Conservation (phyloP, 2,888 invertebrate species). For the Plebejus argus region DNA sequence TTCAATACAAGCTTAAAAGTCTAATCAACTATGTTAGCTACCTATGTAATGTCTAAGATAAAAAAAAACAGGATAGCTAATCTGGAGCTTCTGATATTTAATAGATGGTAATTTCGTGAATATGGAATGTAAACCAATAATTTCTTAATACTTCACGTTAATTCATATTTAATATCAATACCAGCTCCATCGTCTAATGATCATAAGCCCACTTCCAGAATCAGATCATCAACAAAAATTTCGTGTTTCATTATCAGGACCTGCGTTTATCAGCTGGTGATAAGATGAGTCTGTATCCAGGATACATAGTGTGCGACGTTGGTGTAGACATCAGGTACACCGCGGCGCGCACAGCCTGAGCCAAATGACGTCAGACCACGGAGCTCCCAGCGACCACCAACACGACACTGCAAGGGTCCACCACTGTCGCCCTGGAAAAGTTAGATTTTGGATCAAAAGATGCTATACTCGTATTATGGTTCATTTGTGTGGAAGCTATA, state of each 20-base stretch:
- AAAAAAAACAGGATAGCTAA: too few relatives aligned
- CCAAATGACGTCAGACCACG: slow-evolving; percentile 95
- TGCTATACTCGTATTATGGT: too few relatives aligned
- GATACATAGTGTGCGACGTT: slow-evolving; percentile 90
- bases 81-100: too few relatives aligned
- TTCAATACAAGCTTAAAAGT: too few relatives aligned
- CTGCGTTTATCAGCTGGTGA: slow-evolving; percentile 53
- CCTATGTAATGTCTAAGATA: too few relatives aligned
- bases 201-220: neutral
- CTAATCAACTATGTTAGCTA: too few relatives aligned
- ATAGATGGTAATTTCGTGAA: too few relatives aligned
- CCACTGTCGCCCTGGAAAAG: slow-evolving; percentile 91
- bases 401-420: slow-evolving; percentile 92
- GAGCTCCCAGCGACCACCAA: slow-evolving; percentile 92
- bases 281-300: slow-evolving; percentile 85
- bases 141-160: too few relatives aligned
- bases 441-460: neutral
- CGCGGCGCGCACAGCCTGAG: slow-evolving; percentile 93
- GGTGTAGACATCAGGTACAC: slow-evolving; percentile 94
- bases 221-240: neutral
- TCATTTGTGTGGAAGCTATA: too few relatives aligned
- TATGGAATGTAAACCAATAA: too few relatives aligned
- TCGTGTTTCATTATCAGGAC: neutral
- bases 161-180: too few relatives aligned
- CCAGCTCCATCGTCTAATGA: neutral